phyloP scores from a whole-genome alignment of 2,797 vertebrate genomes.

The Heterohyrax brucei region DNA sequence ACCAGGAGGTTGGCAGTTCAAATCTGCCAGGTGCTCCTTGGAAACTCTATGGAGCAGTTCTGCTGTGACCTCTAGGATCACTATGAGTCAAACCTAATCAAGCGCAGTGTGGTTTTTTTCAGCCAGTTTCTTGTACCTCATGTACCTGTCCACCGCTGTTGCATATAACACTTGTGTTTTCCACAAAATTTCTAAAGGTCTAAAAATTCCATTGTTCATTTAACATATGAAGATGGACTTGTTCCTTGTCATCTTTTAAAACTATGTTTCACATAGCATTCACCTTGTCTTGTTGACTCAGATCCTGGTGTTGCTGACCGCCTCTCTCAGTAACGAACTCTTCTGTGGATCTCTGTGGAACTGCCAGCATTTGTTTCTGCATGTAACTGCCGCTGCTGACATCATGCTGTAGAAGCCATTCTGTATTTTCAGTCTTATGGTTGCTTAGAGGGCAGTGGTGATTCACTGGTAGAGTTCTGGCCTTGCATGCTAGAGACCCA shows the following conservation, averaged over 20 bases:
- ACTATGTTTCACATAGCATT: background rate
- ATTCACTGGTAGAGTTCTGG: background rate
- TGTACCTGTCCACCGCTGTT: background rate
- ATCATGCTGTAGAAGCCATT: background rate
- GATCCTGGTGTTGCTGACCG: too few species aligned
- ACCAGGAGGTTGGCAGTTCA: too few species aligned
- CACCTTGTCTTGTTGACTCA: background rate
- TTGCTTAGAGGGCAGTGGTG: background rate
- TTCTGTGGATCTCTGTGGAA: background rate
- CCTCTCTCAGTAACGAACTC: background rate
- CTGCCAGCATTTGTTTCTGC: background rate
- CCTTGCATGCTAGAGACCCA: background rate
- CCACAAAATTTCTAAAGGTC: background rate
- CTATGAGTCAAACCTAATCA: too few species aligned
- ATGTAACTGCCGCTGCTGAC: background rate
- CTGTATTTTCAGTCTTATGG: background rate
- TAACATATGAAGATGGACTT: background rate
- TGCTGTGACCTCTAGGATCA: too few species aligned
- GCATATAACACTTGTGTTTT: background rate
- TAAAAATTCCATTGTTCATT: background rate
- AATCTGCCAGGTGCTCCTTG: too few species aligned
- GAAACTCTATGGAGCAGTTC: too few species aligned
- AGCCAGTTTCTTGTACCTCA: background rate
- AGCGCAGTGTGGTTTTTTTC: too few species aligned
- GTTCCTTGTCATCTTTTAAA: background rate